phyloP scores from a whole-genome alignment of 2,888 invertebrate species.

The Meteorus colon region DNA sequence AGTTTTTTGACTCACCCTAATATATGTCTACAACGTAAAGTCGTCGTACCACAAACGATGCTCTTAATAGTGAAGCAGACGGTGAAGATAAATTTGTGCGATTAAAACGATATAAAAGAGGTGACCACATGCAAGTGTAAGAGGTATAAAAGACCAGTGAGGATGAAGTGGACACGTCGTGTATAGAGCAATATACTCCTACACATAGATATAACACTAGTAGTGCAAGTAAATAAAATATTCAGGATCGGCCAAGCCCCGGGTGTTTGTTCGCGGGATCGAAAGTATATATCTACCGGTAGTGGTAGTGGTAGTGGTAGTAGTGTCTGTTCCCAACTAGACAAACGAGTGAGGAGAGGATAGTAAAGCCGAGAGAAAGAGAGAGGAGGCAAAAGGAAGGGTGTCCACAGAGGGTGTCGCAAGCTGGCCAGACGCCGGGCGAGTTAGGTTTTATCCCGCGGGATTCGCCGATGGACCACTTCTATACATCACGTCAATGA shows the following conservation, averaged over 20 bases:
- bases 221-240: conserved; percentile 66
- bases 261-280: conserved; percentile 62
- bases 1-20: neutral
- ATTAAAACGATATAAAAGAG: conserved; percentile 46
- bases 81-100: conserved; percentile 46
- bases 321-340: conserved; percentile 44
- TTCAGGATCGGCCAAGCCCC: conserved; percentile 60
- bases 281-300: conserved; percentile 52
- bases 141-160: conserved; percentile 26
- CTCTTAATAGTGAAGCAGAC: conserved; percentile 11
- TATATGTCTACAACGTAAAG: neutral
- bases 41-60: neutral
- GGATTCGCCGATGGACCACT: conserved; percentile 57
- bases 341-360: conserved; percentile 29
- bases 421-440: conserved; percentile 36
- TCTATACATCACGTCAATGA: conserved; percentile 23
- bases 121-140: conserved; percentile 25
- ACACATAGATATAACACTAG: conserved; percentile 31
- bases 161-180: conserved; percentile 15
- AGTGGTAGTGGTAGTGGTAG: neutral
- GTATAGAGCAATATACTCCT: conserved; percentile 27
- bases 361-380: conserved; percentile 30
- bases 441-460: conserved; percentile 66
- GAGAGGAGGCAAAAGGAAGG: conserved; percentile 43
- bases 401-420: conserved; percentile 35